These are phyloP conservation scores for Garra rufa DNA, from an alignment of 2,113 vertebrate species.

Conservation along the genomic window DNA sequence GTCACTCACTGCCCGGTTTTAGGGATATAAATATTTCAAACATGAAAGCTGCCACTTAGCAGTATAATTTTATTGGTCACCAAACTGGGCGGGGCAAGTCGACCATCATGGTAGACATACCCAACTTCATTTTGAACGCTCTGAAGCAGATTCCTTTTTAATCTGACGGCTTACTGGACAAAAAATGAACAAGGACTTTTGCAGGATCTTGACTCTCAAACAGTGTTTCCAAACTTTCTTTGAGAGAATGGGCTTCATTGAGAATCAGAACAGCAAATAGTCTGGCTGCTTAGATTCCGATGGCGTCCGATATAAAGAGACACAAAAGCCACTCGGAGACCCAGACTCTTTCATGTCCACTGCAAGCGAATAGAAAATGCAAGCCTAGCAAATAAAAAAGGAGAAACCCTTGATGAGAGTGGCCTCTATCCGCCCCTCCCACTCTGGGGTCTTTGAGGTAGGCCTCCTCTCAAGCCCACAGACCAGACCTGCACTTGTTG, in stretches of 20 bases:
- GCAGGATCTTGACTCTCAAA: slow-evolving; percentile 36
- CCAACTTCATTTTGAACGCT: slow-evolving; percentile 1
- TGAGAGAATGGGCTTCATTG: neutral
- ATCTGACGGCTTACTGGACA: neutral
- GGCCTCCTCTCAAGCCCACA: slow-evolving; percentile 59
- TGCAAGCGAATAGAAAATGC: slow-evolving; percentile 50
- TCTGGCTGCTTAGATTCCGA: slow-evolving; percentile 27
- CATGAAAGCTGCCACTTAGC: slow-evolving; percentile 72
- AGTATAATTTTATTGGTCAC: slow-evolving; percentile 76
- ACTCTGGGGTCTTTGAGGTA: slow-evolving; percentile 41
- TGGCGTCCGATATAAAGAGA: slow-evolving; percentile 30
- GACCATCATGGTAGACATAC: neutral
- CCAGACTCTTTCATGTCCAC: slow-evolving; percentile 34
- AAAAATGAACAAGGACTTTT: slow-evolving; percentile 25
- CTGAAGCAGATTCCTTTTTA: slow-evolving; percentile 1
- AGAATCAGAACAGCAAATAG: slow-evolving; percentile 26
- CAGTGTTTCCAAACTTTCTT: slow-evolving; percentile 28
- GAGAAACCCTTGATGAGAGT: slow-evolving; percentile 54
- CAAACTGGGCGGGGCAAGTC: slow-evolving; percentile 14
- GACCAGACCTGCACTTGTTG: slow-evolving; percentile 68
- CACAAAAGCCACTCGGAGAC: slow-evolving; percentile 36
- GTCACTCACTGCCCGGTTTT: slow-evolving; percentile 74
- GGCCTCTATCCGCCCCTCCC: slow-evolving; percentile 31
- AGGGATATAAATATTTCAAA: slow-evolving; percentile 77
- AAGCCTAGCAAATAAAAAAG: slow-evolving; percentile 55